Base-by-base conservation (phyloP, 1,140 invertebrate species). In the Drosophila sucinea region DNA sequence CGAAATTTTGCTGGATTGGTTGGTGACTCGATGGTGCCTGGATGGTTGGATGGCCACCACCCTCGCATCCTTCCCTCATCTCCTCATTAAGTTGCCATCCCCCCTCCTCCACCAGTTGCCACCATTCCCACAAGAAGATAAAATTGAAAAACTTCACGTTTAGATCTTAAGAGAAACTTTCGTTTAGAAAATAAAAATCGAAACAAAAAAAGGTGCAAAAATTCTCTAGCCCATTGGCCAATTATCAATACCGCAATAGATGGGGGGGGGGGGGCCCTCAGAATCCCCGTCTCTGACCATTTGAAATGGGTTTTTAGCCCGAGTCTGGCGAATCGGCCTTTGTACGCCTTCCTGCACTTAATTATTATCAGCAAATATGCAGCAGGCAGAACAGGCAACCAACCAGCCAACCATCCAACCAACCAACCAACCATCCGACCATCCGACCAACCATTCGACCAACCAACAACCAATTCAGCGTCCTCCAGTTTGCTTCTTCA, bases 341-440 rank as follows among this genome's bases (percentile, higher is more conserved):
- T 87, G 77, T 89, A 82, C 73, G 84, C 83, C 77, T 83, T 77
- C 77, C 84, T 83, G 85, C 85, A 89, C 85, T 89, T 89, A 89
- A 89, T 89, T 89, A 89, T 89, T 89, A 89, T 89, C 85, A 89
- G 85, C 85, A 89, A 89, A 89, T 89, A 89, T 89, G 85, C 85
- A 89, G 84, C 80, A 73, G 76, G 69, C 64, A 68, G 71, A 72
- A 32, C 66, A 60, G 55, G 62, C 29, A 63, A 44, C 47, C 69
- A 33, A 60, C 40, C 61, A 41, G 33, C 76, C 71, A 64, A 33
- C 38, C 47, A 0, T 38, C 8, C 56, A 23, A 6, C 2, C 17
- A 54, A 10, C 40, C 56, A 23, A 17, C 40, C n/a, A 51, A 10
- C 44, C 7, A 47, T 7, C 44, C 44, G 23, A 17, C 41, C 44